Base-by-base conservation (phyloP, 2,797 vertebrate species). In the Furcifer pardalis region DNA sequence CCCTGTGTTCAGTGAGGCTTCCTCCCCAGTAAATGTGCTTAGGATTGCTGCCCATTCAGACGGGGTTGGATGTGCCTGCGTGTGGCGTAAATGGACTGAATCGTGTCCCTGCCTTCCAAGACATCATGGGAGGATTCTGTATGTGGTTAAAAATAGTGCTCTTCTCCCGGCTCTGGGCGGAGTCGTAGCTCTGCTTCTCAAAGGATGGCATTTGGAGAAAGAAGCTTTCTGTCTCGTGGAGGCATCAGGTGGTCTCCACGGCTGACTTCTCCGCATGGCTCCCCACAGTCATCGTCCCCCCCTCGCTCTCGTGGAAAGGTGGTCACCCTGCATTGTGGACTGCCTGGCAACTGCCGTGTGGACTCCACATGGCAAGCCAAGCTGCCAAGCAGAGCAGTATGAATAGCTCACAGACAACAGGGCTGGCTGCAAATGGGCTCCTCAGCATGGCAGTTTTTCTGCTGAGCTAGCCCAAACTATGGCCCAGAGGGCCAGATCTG, bases 221-320 rank as follows among this genome's bases (percentile, higher is more conserved):
- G 49, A 46, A 62, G 32, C 7, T 30, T 23, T 63, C n/a, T n/a
- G n/a, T n/a, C 35, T 42, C 37, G 37, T n/a, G 23, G 71, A n/a
- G 13, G 32, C 86, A 84, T 88, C 87, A 90, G 86, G 17, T 66
- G 69, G 79, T 56, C 13, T 32, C 52, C 25, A 30, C 72, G 87
- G 87, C 85, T 77, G 68, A 0, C 69, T 56, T 56, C 5, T 77
- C 68, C 72, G 12, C 68, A 37, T 68, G 30, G 77, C 40, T 65
- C 73, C 65, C 85, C 88, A 88, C 88, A 90, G 75, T n/a, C n/a
- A n/a, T n/a, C n/a, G n/a, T n/a, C n/a, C n/a, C 52, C 86, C 88
- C 77, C 63, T 73, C 87, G 86, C 89, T 85, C 89, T 85, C 91
- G 90, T 89, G 30, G 72, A 87, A 88, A 91, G 87, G 90, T 92